Conservation (phyloP, 2,888 invertebrate genomes). For the Sycophila texana region DNA sequence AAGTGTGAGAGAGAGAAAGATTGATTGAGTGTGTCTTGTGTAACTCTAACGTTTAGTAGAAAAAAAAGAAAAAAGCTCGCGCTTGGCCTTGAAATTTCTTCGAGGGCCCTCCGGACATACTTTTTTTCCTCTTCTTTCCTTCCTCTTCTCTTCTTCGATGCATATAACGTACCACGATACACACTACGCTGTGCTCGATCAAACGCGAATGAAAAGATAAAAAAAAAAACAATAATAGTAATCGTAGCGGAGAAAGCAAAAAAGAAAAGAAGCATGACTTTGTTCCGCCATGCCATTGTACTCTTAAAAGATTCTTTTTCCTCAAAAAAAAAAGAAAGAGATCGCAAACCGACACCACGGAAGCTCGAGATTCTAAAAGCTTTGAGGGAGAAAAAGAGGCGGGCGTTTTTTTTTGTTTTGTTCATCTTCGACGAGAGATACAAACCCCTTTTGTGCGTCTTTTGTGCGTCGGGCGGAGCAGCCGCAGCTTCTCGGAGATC, state of each 20-base stretch:
- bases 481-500: conserved; percentile 23
- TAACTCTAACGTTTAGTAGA: conserved; percentile 37
- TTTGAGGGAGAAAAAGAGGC: neutral
- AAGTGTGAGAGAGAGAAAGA: conserved; percentile 7
- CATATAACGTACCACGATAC: conserved; percentile 9
- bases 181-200: conserved; percentile 33
- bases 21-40: conserved; percentile 39
- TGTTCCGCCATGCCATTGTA: conserved; percentile 34
- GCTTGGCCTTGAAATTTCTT: conserved; percentile 45
- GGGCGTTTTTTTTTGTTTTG: conserved; percentile 29
- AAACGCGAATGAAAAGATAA: conserved; percentile 19
- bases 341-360: conserved; percentile 28
- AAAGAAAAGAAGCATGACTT: conserved; percentile 35
- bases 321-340: neutral
- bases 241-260: conserved; percentile 19
- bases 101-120: conserved; percentile 31
- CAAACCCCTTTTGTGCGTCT: conserved; percentile 36
- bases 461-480: conserved; percentile 26
- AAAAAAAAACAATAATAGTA: neutral
- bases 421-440: conserved; percentile 24
- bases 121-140: conserved; percentile 37
- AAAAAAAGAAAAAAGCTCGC: conserved; percentile 36
- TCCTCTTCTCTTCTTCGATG: conserved; percentile 31
- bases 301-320: conserved; percentile 32
- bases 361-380: conserved; percentile 39